Conservation (phyloP, 1,140 invertebrate species). For the Ericerus pela region DNA sequence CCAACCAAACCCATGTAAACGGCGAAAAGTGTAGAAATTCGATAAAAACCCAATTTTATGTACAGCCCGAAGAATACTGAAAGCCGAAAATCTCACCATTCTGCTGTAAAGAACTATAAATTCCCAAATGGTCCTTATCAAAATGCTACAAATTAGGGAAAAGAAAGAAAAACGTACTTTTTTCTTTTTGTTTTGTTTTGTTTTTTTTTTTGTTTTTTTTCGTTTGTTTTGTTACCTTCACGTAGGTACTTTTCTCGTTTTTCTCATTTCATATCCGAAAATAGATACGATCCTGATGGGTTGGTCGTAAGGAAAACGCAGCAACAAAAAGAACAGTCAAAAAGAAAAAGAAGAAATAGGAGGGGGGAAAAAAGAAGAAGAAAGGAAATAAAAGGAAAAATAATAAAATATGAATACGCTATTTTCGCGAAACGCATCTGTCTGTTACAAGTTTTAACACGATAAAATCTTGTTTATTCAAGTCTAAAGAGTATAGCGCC, state of each 20-base stretch:
- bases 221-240: too few relatives aligned
- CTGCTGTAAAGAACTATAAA: not conserved
- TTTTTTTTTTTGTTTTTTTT: too few relatives aligned
- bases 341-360: not conserved
- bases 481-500: conserved; percentile 10
- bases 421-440: conserved; percentile 2
- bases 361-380: not conserved
- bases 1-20: not conserved
- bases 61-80: not conserved
- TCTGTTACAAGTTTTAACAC: conserved; percentile 11
- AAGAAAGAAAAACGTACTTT: conserved; percentile 1
- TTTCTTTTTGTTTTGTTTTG: not conserved
- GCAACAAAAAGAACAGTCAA: not conserved
- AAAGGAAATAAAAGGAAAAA: not conserved
- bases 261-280: conserved; percentile 1
- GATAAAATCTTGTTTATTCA: conserved; percentile 12
- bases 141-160: conserved; percentile 10
- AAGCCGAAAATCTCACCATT: conserved; percentile 8
- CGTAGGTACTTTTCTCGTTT: too few relatives aligned
- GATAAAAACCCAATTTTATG: not conserved
- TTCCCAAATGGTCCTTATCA: not conserved
- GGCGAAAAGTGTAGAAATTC: not conserved
- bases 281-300: not conserved
- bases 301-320: not conserved
- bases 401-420: conserved; percentile 8